These are phyloP conservation scores for Drosophila simulans DNA, from an alignment of 1,140 invertebrate genomes.

Conservation along the genomic window DNA sequence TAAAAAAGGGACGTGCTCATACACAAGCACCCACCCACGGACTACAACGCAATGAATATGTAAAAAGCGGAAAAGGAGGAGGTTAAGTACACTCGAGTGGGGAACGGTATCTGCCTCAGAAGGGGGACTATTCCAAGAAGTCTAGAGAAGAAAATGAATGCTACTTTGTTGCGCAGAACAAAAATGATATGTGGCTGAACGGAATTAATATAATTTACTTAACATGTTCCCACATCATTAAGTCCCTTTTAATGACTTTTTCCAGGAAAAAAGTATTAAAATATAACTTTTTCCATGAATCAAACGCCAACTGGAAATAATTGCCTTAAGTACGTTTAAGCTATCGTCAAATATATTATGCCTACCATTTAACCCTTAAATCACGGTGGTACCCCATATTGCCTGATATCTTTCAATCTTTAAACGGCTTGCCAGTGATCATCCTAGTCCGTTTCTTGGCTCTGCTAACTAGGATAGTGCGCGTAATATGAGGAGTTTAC, in stretches of 20 bases:
- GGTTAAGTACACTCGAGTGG: slow-evolving; percentile 12
- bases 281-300: neutral
- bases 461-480: slow-evolving; percentile 69
- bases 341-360: slow-evolving; percentile 3
- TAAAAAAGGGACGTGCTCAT: slow-evolving; percentile 26
- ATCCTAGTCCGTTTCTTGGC: slow-evolving; percentile 11
- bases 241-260: too few species aligned
- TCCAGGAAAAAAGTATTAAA: too few species aligned
- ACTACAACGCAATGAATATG: slow-evolving; percentile 70
- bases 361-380: neutral
- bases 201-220: too few species aligned
- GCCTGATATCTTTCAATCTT: slow-evolving; percentile 15
- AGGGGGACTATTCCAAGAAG: neutral
- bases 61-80: slow-evolving; percentile 35
- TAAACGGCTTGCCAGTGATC: slow-evolving; percentile 17
- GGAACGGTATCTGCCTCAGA: neutral
- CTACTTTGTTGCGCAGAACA: neutral
- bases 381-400: neutral
- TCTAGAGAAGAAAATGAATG: neutral
- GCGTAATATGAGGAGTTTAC: slow-evolving; percentile 24
- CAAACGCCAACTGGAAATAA: neutral
- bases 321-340: neutral
- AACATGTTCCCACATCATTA: too few species aligned
- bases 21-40: slow-evolving; percentile 6
- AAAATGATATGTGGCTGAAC: neutral